Evolutionary conservation across 2,888 invertebrate species (phyloP), one percentile per base, ranked within the genome.

Genomic region (Drosophila nr. perissopoda): DNA sequence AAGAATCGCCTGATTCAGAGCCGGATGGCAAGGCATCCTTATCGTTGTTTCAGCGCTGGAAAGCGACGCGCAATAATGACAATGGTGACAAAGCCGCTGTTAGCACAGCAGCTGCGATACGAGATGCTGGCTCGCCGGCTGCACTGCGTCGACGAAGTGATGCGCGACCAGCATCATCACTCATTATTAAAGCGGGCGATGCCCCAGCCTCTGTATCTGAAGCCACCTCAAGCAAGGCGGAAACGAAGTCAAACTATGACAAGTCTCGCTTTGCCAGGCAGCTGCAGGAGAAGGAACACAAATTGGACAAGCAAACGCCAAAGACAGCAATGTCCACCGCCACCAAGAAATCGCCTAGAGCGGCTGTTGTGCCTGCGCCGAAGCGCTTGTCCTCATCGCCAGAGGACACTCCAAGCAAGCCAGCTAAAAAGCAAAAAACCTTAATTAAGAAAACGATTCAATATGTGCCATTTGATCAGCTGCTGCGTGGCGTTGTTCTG

Each of bases 401-500:
- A 1, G 61, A 59, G 2, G 62, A 65, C 21, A 70, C 65, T 13
- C 38, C 56, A 49, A 70, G 54, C 25, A 79, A 72, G 16, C 66
- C 79, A 11, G 61, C 87, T 4, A 92, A 92, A 38, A 93, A 92
- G 74, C 87, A 80, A 18, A 88, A 87, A 46, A 80, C 85, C 8
- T 46, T 51, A 25, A 36, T 52, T 72, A 46, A 61, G 10, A 34
- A 52, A 34, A 5, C 10, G 0, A 63, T 77, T 0, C 62, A 87
- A 29, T 92, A 91, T 72, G 94, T 94, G 84, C 94, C 95, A 1
- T 96, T 96, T 77, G 91, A 94, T 72, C 92, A 94, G 77, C 90
- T 97, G 36, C 92, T 98, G 79, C 92, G 94, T 16, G 96, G 94
- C 60, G 97, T 97, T 5, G 94, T 95, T 68, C 94, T 98, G 90